A percentile compares a stretch with the other conserved stretches of the same genome.
Conservation (phyloP, 2,888 invertebrate species). For the Hydriomena furcata region DNA sequence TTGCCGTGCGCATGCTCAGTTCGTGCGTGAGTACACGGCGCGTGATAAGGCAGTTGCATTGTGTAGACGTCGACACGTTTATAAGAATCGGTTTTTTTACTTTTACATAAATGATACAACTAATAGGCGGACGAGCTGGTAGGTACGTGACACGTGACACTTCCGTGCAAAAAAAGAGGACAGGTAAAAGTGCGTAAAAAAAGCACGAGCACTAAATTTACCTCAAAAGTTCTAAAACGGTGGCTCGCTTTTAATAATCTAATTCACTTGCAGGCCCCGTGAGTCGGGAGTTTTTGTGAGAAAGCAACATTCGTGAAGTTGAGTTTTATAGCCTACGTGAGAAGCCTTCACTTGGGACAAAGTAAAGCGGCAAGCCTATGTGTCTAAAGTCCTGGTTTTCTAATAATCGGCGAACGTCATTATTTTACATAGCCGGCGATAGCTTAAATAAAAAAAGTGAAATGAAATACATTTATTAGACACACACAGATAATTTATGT, state of each 20-base stretch:
- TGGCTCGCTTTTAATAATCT: conserved; percentile 46
- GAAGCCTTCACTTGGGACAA: conserved; percentile 13
- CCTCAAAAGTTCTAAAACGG: not conserved
- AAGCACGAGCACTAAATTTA: too few species aligned
- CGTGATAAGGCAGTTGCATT: conserved; percentile 55
- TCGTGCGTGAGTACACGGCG: conserved; percentile 62
- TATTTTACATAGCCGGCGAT: too few species aligned
- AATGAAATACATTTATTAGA: too few species aligned
- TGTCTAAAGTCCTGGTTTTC: not conserved
- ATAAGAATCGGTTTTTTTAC: too few species aligned
- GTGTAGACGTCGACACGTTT: conserved; percentile 21
- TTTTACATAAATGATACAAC: too few species aligned
- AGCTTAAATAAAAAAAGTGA: too few species aligned
- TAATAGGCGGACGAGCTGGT: too few species aligned
- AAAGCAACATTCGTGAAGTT: conserved; percentile 56
- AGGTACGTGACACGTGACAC: too few species aligned
- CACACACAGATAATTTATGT: too few species aligned
- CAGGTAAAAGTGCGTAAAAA: too few species aligned
- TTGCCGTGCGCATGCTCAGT: conserved; percentile 68
- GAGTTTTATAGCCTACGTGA: conserved; percentile 72
- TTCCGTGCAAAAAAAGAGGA: too few species aligned
- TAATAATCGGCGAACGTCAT: too few species aligned
- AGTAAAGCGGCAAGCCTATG: conserved; percentile 15
- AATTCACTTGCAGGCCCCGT: conserved; percentile 64
- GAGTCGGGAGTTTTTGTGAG: conserved; percentile 63